A percentile compares a stretch with the other conserved stretches of the same genome.
Evolutionary conservation across 1,140 invertebrate species (phyloP).

Genomic region (Procambarus clarkii): DNA sequence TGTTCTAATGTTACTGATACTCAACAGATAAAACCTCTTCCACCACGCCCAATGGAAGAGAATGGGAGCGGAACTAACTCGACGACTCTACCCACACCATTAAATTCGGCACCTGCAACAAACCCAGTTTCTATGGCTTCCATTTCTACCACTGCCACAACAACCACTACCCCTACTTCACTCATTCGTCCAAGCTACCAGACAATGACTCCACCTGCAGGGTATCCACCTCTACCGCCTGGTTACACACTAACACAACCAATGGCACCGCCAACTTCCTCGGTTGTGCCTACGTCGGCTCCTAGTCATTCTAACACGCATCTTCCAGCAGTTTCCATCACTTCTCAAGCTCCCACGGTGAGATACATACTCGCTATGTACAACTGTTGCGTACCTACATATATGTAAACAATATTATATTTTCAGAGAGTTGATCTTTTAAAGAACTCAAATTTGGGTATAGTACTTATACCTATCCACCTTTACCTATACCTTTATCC

Average conservation of each 20-base stretch:
- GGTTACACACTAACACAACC: conserved; percentile 71
- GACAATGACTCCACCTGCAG: conserved; percentile 62
- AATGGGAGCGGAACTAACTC: background rate
- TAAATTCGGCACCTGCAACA: background rate
- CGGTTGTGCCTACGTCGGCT: conserved; percentile 7
- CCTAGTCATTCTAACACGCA: background rate
- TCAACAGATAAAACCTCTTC: conserved; percentile 68
- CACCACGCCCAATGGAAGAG: conserved; percentile 58
- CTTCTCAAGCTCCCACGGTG: conserved; percentile 24
- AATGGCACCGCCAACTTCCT: conserved; percentile 58
- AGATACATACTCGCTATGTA: background rate
- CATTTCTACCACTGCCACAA: background rate
- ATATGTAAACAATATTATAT: no score
- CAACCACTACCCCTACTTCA: background rate
- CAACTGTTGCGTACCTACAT: no score
- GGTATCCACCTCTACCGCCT: conserved; percentile 70
- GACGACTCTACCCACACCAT: conserved; percentile 5
- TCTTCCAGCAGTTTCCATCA: conserved; percentile 4
- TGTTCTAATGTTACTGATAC: background rate
- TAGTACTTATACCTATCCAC: no score
- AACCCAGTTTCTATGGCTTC: background rate
- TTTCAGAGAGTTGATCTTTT: no score
- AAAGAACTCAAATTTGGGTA: no score
- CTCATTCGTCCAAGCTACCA: conserved; percentile 43
- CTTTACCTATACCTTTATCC: no score